Evolutionary conservation across 2,113 vertebrate species (phyloP).

Genomic region (Cynocephalus volans): DNA sequence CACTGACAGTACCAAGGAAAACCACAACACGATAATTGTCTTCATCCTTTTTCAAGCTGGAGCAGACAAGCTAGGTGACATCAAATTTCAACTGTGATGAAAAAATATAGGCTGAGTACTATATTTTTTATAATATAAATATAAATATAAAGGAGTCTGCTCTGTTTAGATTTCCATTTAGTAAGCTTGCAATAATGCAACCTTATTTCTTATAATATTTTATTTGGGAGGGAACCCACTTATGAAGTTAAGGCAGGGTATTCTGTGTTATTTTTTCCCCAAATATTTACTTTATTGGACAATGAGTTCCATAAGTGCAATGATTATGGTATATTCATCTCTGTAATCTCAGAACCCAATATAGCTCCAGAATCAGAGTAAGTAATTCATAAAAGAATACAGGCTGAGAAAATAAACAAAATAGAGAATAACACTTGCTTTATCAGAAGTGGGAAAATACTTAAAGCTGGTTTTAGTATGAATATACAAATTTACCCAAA

Average conservation of each 20-base stretch:
- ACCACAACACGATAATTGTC: not conserved
- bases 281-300: not conserved
- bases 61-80: not conserved
- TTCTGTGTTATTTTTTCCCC: not conserved
- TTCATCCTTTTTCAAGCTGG: not conserved
- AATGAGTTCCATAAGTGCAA: not conserved
- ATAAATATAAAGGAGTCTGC: not conserved
- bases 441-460: slow-evolving; percentile 41
- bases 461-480: not conserved
- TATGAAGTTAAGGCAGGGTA: not conserved
- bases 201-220: not conserved
- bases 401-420: not conserved
- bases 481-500: not conserved
- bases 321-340: not conserved
- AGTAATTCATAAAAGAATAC: not conserved
- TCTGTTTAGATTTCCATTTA: not conserved
- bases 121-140: too few species aligned
- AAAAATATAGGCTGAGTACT: not conserved
- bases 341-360: not conserved
- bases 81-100: not conserved
- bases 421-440: not conserved
- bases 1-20: not conserved
- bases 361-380: not conserved
- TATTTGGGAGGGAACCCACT: not conserved
- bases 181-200: not conserved